These are phyloP conservation scores for Enteromius thamalakanensis DNA, from an alignment of 2,797 vertebrate species.

Conservation along the genomic window DNA sequence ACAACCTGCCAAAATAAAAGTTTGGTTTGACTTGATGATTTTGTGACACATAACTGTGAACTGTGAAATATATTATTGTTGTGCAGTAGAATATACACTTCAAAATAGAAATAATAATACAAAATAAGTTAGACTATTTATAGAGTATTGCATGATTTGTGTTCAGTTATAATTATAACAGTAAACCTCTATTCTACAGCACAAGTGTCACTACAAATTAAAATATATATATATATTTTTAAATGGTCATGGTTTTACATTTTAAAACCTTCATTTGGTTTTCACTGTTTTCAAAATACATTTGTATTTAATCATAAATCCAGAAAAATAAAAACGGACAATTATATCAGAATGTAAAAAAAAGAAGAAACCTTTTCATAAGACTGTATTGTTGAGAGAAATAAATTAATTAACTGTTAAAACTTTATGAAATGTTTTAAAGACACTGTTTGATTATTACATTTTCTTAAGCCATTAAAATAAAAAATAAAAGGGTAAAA, in stretches of 20 bases:
- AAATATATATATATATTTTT: fast-evolving
- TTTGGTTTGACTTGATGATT: neutral
- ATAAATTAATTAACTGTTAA: neutral
- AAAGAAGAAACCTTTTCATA: neutral
- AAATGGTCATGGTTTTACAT: neutral
- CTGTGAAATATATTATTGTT: neutral
- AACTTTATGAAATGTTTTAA: neutral
- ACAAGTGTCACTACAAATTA: neutral
- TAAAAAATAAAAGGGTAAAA: neutral
- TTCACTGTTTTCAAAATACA: neutral
- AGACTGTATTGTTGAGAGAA: neutral
- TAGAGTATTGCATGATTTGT: neutral
- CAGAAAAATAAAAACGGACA: neutral
- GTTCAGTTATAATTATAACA: too few relatives aligned
- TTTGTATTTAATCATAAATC: neutral
- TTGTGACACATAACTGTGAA: neutral
- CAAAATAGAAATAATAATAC: neutral
- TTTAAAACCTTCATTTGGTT: neutral
- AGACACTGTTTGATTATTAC: neutral
- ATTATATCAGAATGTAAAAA: neutral
- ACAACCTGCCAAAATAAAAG: neutral
- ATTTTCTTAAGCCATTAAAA: neutral
- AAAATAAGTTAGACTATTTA: neutral
- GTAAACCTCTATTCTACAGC: neutral
- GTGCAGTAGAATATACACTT: neutral